phyloP scores from a whole-genome alignment of 2,797 vertebrate species.

The Spinus olivaceus region DNA sequence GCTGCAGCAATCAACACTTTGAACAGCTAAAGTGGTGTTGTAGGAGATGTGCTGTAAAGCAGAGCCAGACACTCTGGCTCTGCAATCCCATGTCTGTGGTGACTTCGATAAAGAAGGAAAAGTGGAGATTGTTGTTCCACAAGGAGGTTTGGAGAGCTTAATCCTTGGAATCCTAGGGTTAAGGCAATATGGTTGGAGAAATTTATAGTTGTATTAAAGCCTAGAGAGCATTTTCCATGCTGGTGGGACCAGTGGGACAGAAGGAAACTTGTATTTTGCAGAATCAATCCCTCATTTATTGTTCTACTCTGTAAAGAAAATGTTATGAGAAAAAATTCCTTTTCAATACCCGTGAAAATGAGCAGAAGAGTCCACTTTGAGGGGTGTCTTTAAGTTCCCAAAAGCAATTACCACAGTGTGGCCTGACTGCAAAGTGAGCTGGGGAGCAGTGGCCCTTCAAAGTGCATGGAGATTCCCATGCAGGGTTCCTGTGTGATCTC shows the following conservation, averaged over 20 bases:
- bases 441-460: background rate
- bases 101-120: background rate
- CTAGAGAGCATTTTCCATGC: background rate
- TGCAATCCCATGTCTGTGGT: background rate
- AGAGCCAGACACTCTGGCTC: background rate
- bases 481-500: background rate
- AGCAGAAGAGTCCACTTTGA: background rate
- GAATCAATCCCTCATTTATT: background rate
- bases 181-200: background rate
- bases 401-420: background rate
- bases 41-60: background rate
- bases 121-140: background rate
- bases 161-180: background rate
- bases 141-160: background rate
- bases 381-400: background rate
- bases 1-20: background rate
- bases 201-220: background rate
- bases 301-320: background rate
- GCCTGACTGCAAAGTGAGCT: background rate
- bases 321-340: background rate
- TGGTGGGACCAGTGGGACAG: background rate
- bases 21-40: background rate
- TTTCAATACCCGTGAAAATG: background rate
- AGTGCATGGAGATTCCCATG: rapidly evolving
- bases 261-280: background rate